phyloP scores from a whole-genome alignment of 2,113 vertebrate genomes.

The Corydoras maculifer region DNA sequence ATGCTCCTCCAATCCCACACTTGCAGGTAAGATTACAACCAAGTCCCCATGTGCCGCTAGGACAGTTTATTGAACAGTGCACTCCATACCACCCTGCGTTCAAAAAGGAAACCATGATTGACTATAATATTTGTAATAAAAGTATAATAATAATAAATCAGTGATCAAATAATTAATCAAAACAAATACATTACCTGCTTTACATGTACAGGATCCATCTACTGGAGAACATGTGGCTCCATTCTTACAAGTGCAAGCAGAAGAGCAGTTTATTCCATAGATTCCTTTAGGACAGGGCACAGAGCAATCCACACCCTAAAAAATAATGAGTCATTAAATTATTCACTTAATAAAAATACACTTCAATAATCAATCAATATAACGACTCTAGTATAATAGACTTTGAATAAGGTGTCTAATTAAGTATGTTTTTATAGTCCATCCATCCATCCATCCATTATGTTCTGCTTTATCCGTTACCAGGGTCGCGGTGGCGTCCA shows the following conservation, averaged over 20 bases:
- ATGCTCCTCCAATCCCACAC: slow-evolving; percentile 83
- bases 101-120: background rate
- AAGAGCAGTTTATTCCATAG: slow-evolving; percentile 84
- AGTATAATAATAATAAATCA: too few relatives aligned
- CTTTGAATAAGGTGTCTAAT: too few relatives aligned
- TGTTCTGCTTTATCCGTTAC: too few relatives aligned
- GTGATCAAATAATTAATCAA: too few relatives aligned
- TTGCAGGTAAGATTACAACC: slow-evolving; percentile 85
- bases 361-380: too few relatives aligned
- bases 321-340: background rate
- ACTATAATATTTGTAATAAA: background rate
- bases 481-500: too few relatives aligned
- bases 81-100: slow-evolving; percentile 88
- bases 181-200: slow-evolving; percentile 68
- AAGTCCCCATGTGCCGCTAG: slow-evolving; percentile 88
- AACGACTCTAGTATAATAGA: too few relatives aligned
- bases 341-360: too few relatives aligned
- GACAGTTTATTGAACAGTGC: slow-evolving; percentile 92
- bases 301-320: slow-evolving; percentile 78
- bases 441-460: too few relatives aligned
- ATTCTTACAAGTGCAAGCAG: slow-evolving; percentile 82
- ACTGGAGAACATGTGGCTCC: slow-evolving; percentile 79
- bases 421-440: too few relatives aligned
- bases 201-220: slow-evolving; percentile 88
- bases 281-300: slow-evolving; percentile 70